These are phyloP conservation scores for Ridgeia piscesae DNA, from an alignment of 1,140 invertebrate genomes.

Conservation along the genomic window DNA sequence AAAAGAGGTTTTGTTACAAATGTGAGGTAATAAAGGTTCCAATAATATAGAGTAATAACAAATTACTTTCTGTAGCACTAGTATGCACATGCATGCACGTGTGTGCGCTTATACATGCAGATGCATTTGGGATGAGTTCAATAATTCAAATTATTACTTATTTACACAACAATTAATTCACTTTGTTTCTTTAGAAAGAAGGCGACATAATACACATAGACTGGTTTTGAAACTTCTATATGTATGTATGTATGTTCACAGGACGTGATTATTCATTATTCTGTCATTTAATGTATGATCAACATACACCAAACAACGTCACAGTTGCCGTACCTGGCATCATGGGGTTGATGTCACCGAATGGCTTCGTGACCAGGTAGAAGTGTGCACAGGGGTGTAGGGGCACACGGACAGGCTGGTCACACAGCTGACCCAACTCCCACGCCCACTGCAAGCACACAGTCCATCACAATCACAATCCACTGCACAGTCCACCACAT, in stretches of 20 bases:
- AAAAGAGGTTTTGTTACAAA: background rate
- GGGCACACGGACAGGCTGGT: slow-evolving; percentile 85
- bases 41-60: too few relatives aligned
- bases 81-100: too few relatives aligned
- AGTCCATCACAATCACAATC: slow-evolving; percentile 2
- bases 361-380: slow-evolving; percentile 83
- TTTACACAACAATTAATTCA: background rate
- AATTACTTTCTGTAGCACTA: too few relatives aligned
- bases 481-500: too few relatives aligned
- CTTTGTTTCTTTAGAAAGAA: too few relatives aligned
- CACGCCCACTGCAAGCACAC: slow-evolving; percentile 65
- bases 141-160: background rate
- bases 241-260: background rate
- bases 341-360: slow-evolving; percentile 58
- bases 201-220: background rate
- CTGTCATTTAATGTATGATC: background rate
- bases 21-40: background rate
- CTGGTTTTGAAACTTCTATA: background rate
- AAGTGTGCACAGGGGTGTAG: slow-evolving; percentile 92
- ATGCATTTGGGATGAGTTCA: too few relatives aligned
- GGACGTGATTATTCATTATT: background rate
- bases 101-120: too few relatives aligned
- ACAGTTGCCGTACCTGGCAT: slow-evolving; percentile 57
- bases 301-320: background rate
- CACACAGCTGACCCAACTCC: slow-evolving; percentile 77